Percentiles rank a stretch among this genome's conserved stretches.
Conservation (phyloP, 2,113 vertebrate species). For the Isichthys henryi region DNA sequence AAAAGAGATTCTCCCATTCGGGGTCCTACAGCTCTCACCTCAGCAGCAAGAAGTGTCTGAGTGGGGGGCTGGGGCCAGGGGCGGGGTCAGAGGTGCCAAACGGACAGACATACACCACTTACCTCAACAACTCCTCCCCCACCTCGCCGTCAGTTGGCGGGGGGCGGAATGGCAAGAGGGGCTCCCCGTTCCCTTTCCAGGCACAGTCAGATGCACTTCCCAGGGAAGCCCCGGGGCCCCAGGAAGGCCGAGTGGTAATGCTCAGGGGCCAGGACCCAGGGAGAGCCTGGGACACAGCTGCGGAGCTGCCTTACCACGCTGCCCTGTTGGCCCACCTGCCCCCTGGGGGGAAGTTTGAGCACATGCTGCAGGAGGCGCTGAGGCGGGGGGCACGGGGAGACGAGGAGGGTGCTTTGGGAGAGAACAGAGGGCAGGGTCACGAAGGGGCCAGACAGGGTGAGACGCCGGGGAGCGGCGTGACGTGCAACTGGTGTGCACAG, state of each 20-base stretch:
- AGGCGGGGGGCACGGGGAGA: conserved; percentile 44
- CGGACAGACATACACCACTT: conserved; percentile 46
- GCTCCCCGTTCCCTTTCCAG: conserved; percentile 36
- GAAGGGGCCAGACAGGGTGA: conserved; percentile 27
- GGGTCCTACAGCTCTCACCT: conserved; percentile 75
- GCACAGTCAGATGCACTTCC: conserved; percentile 27
- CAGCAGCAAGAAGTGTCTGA: conserved; percentile 72
- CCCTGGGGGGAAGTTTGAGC: conserved; percentile 56
- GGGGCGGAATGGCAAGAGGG: conserved; percentile 44
- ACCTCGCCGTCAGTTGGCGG: conserved; percentile 48
- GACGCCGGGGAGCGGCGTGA: conserved; percentile 29
- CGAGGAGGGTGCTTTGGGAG: conserved; percentile 28
- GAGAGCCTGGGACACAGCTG: conserved; percentile 47
- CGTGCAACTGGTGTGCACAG: conserved; percentile 58
- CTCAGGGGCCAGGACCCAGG: conserved; percentile 30
- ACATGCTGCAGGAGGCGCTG: conserved; percentile 62
- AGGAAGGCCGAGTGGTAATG: neutral
- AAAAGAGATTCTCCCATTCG: conserved; percentile 72
- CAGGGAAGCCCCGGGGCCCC: conserved; percentile 22
- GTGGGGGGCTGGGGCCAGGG: conserved; percentile 33
- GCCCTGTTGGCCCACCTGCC: conserved; percentile 54
- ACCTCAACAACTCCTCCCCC: conserved; percentile 45
- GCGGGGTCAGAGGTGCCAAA: conserved; percentile 40
- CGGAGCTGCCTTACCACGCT: conserved; percentile 43
- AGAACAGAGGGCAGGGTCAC: neutral